Base-by-base conservation (phyloP, 2,888 invertebrate species). In the Eupithecia pulchellata region DNA sequence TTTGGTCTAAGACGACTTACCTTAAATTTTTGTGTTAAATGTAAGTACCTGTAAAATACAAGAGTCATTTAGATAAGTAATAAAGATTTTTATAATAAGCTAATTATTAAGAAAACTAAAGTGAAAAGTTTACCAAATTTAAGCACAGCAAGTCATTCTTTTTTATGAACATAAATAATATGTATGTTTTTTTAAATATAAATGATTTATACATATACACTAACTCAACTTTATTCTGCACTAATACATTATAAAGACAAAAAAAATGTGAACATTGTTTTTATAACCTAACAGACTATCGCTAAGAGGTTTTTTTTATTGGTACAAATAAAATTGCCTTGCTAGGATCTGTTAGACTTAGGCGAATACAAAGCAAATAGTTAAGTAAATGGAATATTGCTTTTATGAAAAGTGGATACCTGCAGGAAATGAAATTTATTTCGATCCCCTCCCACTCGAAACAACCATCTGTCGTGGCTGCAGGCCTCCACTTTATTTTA, bases 361-460 rank as follows among this genome's bases (percentile, higher is more conserved):
- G 3, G 13, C 52, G 13, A 52, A 52, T 20, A 34, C n/a, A 34
- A 34, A 42, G 1, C 20, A 9, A 4, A 61, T 14, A 20, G 25
- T 20, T 20, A 20, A 61, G 14, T 34, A 60, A 61, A 34, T 34
- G 25, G 60, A 8, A n/a, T 20, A 14, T 8, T 20, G 30, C 34
- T 13, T 34, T 34, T 61, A 34, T 34, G 20, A 34, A 34, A 61
- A 61, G 25, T 61, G 13, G 47, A 58, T 70, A 66, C 79, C 72
- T 79, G 75, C 77, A 83, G 84, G 84, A 86, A 85, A 86, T 86
- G 78, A 84, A 86, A 84, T 84, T 84, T 82, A 79, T 84, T 85
- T 82, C 78, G 78, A 75, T 64, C 67, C 65, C 57, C 71, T 79
- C 73, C 80, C 79, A 81, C 79, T 84, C 75, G 77, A 81, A 81